Evolutionary conservation across 1,140 invertebrate species (phyloP).

Genomic region (Trichonephila clavata): DNA sequence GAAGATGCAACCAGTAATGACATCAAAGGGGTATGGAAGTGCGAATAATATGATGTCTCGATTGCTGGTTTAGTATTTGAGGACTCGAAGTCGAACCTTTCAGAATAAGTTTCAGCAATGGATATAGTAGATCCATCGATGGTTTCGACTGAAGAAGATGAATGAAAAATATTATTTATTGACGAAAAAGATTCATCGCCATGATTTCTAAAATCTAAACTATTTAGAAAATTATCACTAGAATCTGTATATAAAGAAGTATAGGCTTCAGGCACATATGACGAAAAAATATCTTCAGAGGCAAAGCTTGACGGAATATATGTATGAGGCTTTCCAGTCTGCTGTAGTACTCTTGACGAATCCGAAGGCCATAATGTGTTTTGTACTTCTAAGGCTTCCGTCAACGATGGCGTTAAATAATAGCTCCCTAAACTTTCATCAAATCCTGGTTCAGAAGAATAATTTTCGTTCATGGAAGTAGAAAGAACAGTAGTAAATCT

Average conservation of each 20-base stretch:
- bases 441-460: neutral
- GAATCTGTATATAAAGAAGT: slow-evolving; percentile 11
- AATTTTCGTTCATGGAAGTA: slow-evolving; percentile 29
- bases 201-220: neutral
- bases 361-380: slow-evolving; percentile 45
- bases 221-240: slow-evolving; percentile 17
- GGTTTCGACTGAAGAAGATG: neutral
- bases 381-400: slow-evolving; percentile 5
- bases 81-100: neutral
- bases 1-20: slow-evolving; percentile 55
- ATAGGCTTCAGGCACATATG: slow-evolving; percentile 26
- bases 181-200: neutral
- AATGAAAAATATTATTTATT: neutral
- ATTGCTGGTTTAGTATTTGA: neutral
- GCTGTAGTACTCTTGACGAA: neutral
- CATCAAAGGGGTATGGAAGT: slow-evolving; percentile 70
- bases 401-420: slow-evolving; percentile 1
- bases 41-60: neutral
- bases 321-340: neutral
- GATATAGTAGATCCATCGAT: neutral
- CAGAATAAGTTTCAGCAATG: neutral
- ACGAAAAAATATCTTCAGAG: neutral
- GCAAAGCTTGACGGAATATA: neutral
- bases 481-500: neutral
- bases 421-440: neutral